phyloP scores from a whole-genome alignment of 2,797 vertebrate species.

The Mycteria americana region DNA sequence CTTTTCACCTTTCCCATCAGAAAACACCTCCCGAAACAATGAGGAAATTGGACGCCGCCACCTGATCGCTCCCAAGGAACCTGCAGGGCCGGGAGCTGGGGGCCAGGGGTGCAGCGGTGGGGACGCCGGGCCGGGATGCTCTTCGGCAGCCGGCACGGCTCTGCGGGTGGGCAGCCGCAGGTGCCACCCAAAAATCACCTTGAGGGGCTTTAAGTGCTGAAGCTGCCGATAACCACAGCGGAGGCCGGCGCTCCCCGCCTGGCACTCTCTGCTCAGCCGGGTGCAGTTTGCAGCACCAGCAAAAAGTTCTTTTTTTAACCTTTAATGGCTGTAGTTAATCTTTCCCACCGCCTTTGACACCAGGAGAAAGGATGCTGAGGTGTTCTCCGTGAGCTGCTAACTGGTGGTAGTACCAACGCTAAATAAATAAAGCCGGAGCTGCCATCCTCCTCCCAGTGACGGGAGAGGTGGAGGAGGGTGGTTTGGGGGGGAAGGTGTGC shows the following conservation, averaged over 20 bases:
- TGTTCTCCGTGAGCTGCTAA: background rate
- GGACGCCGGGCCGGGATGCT: background rate
- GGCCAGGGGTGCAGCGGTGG: fast-evolving
- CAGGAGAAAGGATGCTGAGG: background rate
- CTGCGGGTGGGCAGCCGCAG: background rate
- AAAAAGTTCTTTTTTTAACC: background rate
- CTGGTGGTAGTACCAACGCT: background rate
- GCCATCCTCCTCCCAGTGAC: fast-evolving
- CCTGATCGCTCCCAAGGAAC: conserved; percentile 73
- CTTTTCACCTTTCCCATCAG: conserved; percentile 79
- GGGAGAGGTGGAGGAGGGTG: background rate
- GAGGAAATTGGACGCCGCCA: conserved; percentile 74
- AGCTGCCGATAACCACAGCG: background rate
- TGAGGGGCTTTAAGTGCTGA: background rate
- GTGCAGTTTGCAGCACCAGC: background rate
- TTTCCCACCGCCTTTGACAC: background rate
- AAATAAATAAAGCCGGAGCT: background rate
- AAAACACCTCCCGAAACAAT: conserved; percentile 77
- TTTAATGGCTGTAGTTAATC: background rate
- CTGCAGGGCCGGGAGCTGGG: conserved; percentile 32
- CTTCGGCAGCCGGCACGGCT: fast-evolving
- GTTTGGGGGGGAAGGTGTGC: background rate
- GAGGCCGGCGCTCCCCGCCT: fast-evolving
- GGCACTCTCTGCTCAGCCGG: background rate
- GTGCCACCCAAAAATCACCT: background rate